These are phyloP conservation scores for Pristionchus japonicus DNA, from an alignment of 2,888 invertebrate genomes.

Conservation along the genomic window DNA sequence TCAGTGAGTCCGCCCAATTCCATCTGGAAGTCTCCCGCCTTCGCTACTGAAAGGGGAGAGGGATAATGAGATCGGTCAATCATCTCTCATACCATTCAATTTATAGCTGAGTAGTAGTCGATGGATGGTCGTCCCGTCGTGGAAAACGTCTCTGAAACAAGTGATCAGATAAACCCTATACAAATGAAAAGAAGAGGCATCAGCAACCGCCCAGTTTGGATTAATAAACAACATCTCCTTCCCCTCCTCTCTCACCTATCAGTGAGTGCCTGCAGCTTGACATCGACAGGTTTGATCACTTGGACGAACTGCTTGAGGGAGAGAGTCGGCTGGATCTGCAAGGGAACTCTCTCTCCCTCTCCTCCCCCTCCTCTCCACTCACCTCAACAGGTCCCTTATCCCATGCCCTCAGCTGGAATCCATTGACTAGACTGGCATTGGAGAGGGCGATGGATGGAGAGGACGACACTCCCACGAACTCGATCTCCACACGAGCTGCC, in stretches of 20 bases:
- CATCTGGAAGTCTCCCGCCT: conserved; percentile 59
- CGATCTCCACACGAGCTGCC: conserved; percentile 51
- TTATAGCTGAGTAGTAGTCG: conserved; percentile 89
- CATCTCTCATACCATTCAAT: conserved; percentile 77
- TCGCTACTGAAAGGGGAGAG: conserved; percentile 59
- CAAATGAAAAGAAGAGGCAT: neutral
- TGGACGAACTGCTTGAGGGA: conserved; percentile 40
- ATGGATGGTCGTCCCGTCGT: conserved; percentile 81
- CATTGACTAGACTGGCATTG: conserved; percentile 39
- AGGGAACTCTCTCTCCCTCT: neutral
- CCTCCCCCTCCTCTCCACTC: neutral
- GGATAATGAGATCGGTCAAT: neutral
- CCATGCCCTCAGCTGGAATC: conserved; percentile 33
- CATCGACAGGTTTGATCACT: conserved; percentile 24
- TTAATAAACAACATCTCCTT: too few species aligned
- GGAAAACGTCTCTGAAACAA: conserved; percentile 40
- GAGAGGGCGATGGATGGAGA: neutral
- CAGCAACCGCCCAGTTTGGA: neutral
- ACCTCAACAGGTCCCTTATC: conserved; percentile 44
- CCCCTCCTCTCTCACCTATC: neutral
- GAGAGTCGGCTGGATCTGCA: conserved; percentile 36
- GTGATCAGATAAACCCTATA: too few species aligned
- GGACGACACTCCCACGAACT: conserved; percentile 57
- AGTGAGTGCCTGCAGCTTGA: conserved; percentile 37
- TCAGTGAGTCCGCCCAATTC: conserved; percentile 87